Base-by-base conservation (phyloP, 2,797 vertebrate genomes). In the Choloepus didactylus region DNA sequence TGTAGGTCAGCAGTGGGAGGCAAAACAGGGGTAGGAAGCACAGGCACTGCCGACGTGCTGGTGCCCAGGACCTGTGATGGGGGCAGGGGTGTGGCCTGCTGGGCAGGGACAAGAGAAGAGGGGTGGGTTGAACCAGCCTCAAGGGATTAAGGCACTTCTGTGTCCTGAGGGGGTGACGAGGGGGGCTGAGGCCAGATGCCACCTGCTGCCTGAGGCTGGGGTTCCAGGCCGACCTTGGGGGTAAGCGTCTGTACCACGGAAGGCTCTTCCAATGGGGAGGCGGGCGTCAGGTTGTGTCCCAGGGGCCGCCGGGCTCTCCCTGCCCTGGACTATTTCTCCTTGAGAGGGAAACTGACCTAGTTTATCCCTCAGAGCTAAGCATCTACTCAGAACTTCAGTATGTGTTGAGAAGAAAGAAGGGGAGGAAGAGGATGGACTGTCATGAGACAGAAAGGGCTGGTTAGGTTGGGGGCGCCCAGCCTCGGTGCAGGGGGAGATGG, bases 401-500 rank as follows among this genome's bases (percentile, higher is more conserved):
- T 12, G 59, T 77, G 12, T 64, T 44, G 12, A 67, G 73, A 27
- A 51, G n/a, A 72, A 27, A 51, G n/a, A 72, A 60, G 38, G 59
- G 62, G 60, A 27, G 29, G 31, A 38, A 29, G n/a, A 64, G 46
- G 10, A 31, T 56, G 51, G 31, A 25, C 3, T 12, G 15, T 46
- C 54, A 1, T 6, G 21, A 56, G 49, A 44, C 46, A 49, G 25
- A 21, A 62, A 5, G 51, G 91, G 23, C 38, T 38, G 51, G 41
- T 56, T 14, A 64, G 15, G 46, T 29, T 6, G 49, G 12, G 6
- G 11, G 23, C 44, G 31, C 23, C 18, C 5, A 3, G 64, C 19
- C 60, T 29, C 12, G 54, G n/a, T 1, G 18, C 4, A 3, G 66
- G 62, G 0, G 9, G 15, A 6, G 25, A 11, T 11, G 41, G 7